phyloP scores from a whole-genome alignment of 1,140 invertebrate genomes.

The Tetramorium simillimum region DNA sequence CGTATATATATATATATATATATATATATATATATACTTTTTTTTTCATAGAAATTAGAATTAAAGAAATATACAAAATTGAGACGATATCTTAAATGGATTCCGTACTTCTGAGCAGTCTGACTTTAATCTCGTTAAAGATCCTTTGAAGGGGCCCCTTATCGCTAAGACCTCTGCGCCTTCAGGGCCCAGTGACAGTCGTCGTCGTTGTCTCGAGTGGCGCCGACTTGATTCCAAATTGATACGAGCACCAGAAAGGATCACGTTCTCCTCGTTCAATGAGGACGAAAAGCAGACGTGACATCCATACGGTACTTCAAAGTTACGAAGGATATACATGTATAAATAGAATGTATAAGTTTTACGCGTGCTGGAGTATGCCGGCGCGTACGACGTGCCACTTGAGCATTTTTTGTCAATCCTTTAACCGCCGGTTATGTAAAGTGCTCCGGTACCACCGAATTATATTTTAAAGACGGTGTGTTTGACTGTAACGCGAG shows the following conservation, averaged over 20 bases:
- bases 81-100: neutral
- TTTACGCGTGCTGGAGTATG: conserved; percentile 33
- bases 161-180: conserved; percentile 70
- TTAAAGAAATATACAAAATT: neutral
- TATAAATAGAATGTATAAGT: conserved; percentile 51
- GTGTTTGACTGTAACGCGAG: neutral
- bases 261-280: conserved; percentile 56
- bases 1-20: too few species aligned
- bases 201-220: conserved; percentile 75
- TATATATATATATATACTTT: too few species aligned
- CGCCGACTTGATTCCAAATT: conserved; percentile 68
- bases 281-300: conserved; percentile 74
- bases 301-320: conserved; percentile 43
- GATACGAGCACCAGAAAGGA: conserved; percentile 69
- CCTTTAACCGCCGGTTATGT: conserved; percentile 21
- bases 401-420: conserved; percentile 35
- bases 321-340: conserved; percentile 19
- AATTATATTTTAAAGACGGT: neutral
- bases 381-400: neutral
- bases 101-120: neutral
- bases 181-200: conserved; percentile 71
- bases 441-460: neutral
- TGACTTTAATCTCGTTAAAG: conserved; percentile 46
- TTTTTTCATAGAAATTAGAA: neutral
- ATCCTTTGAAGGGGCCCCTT: conserved; percentile 60